Evolutionary conservation across 2,113 vertebrate genomes (phyloP).

Genomic region (Silurus meridionalis): DNA sequence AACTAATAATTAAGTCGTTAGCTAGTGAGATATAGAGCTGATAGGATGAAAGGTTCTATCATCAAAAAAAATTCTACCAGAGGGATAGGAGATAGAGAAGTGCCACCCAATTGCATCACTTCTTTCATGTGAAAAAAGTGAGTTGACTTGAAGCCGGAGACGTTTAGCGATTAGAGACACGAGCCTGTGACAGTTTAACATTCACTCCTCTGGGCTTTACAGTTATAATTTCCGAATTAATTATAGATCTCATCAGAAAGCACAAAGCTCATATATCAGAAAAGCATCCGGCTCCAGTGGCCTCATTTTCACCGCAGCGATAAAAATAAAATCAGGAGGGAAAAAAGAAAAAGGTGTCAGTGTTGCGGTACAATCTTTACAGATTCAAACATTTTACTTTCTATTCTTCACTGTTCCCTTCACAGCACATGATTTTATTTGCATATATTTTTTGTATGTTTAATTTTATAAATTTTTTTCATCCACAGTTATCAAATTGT

Average conservation of each 20-base stretch:
- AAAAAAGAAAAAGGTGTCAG: neutral
- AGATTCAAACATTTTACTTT: neutral
- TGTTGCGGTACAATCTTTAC: neutral
- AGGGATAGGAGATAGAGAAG: neutral
- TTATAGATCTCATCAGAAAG: conserved; percentile 52
- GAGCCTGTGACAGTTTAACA: conserved; percentile 18
- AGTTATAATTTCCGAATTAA: conserved; percentile 51
- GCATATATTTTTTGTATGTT: neutral
- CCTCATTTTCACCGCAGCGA: conserved; percentile 20
- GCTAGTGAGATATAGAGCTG: neutral
- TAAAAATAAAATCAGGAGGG: conserved; percentile 19
- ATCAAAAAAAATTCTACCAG: neutral
- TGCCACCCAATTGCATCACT: neutral
- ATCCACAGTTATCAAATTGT: too few relatives aligned
- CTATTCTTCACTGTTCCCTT: neutral
- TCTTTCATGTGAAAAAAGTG: neutral
- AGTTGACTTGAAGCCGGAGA: neutral
- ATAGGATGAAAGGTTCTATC: neutral
- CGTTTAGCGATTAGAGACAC: conserved; percentile 21
- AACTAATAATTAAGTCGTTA: neutral
- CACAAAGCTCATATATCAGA: conserved; percentile 27
- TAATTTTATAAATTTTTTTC: too few relatives aligned
- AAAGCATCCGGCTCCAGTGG: conserved; percentile 30
- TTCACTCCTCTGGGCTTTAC: conserved; percentile 34
- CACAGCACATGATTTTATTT: neutral